Percentiles rank a stretch among this genome's conserved stretches.
Evolutionary conservation across 2,888 invertebrate species (phyloP).

Genomic region (Elysia crispata): DNA sequence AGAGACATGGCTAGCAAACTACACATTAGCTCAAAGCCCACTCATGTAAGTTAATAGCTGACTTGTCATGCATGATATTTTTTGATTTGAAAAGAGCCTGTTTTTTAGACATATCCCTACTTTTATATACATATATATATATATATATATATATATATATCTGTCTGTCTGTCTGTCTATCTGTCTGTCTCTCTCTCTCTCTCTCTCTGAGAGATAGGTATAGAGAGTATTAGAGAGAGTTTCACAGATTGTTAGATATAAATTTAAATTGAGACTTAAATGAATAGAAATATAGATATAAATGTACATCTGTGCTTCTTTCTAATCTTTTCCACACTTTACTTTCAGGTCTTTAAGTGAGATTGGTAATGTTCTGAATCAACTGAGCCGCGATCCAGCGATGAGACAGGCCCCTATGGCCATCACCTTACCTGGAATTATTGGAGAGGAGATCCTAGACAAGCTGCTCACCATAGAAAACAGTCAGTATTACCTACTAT

Average conservation of each 20-base stretch:
- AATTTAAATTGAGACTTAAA: too few species aligned
- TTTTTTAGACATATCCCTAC: too few species aligned
- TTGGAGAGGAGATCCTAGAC: conserved; percentile 23
- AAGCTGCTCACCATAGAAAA: conserved; percentile 24
- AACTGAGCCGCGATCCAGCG: not conserved
- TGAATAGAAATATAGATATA: too few species aligned
- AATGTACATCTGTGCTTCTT: too few species aligned
- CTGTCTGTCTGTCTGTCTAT: too few species aligned
- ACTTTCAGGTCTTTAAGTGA: conserved; percentile 1
- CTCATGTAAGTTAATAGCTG: conserved; percentile 33
- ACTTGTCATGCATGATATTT: not conserved
- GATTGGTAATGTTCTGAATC: not conserved
- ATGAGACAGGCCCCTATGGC: not conserved
- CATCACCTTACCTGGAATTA: not conserved
- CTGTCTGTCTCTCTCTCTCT: too few species aligned
- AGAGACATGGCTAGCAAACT: conserved; percentile 19
- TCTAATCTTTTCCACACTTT: too few species aligned
- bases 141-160: too few species aligned
- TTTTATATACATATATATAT: too few species aligned
- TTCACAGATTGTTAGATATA: too few species aligned
- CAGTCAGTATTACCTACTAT: conserved; percentile 25
- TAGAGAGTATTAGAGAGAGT: not conserved
- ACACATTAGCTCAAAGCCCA: not conserved
- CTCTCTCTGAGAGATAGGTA: not conserved
- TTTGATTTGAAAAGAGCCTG: too few species aligned